Conservation (phyloP, 1,140 invertebrate species). For the Tetragonula clypearis region DNA sequence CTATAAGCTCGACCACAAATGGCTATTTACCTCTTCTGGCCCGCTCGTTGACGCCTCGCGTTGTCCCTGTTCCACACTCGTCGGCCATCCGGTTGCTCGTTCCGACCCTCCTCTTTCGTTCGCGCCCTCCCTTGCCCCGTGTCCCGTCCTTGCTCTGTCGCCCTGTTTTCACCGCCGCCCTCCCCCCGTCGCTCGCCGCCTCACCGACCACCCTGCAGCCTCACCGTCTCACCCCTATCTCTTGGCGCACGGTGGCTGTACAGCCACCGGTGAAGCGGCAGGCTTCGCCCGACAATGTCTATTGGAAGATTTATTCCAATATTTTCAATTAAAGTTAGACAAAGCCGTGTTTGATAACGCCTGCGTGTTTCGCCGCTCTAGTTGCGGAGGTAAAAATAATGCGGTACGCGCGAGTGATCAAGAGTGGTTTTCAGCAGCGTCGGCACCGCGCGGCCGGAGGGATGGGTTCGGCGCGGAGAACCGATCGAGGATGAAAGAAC, state of each 20-base stretch:
- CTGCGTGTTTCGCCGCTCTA: constrained; percentile 70
- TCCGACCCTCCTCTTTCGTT: neutral
- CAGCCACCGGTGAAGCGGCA: constrained; percentile 37
- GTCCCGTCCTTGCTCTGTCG: constrained; percentile 27
- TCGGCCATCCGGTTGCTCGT: constrained; percentile 39
- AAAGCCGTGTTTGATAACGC: constrained; percentile 76
- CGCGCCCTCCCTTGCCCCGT: too few relatives aligned
- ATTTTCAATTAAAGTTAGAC: constrained; percentile 82
- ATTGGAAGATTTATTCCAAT: constrained; percentile 82
- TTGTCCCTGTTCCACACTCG: constrained; percentile 45
- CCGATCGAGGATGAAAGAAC: neutral
- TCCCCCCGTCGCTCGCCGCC: neutral
- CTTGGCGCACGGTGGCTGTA: constrained; percentile 21
- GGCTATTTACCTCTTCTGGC: constrained; percentile 63
- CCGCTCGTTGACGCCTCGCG: constrained; percentile 33
- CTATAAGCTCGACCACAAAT: constrained; percentile 58
- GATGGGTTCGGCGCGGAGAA: neutral
- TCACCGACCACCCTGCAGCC: neutral
- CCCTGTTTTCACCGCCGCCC: constrained; percentile 12
- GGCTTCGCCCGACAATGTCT: constrained; percentile 71
- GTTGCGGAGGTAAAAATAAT: constrained; percentile 77
- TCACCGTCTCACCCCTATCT: constrained; percentile 35
- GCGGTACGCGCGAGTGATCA: constrained; percentile 70
- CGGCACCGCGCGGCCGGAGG: constrained; percentile 18
- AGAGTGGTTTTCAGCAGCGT: constrained; percentile 57